phyloP scores from a whole-genome alignment of 2,113 vertebrate genomes.

The Monopterus albus region DNA sequence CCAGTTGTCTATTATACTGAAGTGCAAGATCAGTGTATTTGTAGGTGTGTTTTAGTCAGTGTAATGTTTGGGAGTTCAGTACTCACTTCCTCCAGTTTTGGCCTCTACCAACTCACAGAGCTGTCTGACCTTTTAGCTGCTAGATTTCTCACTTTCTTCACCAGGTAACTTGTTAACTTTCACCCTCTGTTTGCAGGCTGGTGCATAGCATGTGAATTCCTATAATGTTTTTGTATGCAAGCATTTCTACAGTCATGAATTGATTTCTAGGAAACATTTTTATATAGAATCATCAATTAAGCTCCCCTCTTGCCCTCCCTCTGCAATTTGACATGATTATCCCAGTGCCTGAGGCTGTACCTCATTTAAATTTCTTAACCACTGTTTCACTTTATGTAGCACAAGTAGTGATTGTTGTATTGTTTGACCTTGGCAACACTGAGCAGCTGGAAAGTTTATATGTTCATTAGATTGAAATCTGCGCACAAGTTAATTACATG shows the following conservation, averaged over 20 bases:
- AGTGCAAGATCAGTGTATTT: too few species aligned
- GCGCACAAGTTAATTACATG: conserved; percentile 25
- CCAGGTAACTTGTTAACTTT: too few species aligned
- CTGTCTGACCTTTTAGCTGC: too few species aligned
- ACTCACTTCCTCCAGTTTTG: too few species aligned
- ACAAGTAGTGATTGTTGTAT: conserved; percentile 28
- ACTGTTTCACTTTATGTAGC: conserved; percentile 33
- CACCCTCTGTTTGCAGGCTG: too few species aligned
- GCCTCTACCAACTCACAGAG: too few species aligned
- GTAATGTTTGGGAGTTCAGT: too few species aligned
- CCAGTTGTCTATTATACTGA: too few species aligned
- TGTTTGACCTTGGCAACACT: not conserved
- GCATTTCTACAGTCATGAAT: not conserved
- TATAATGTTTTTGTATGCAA: not conserved
- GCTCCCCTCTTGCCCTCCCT: not conserved
- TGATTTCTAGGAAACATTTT: conserved; percentile 36
- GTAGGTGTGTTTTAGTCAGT: too few species aligned
- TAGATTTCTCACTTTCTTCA: too few species aligned
- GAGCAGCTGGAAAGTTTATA: conserved; percentile 10
- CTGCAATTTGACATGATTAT: conserved; percentile 24
- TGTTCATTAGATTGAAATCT: conserved; percentile 10
- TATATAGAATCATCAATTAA: conserved; percentile 39
- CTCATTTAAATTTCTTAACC: conserved; percentile 21
- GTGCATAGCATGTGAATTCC: not conserved
- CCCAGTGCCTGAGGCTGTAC: not conserved